Evolutionary conservation across 2,888 invertebrate genomes (phyloP).

Genomic region (Physocephala rufipes): DNA sequence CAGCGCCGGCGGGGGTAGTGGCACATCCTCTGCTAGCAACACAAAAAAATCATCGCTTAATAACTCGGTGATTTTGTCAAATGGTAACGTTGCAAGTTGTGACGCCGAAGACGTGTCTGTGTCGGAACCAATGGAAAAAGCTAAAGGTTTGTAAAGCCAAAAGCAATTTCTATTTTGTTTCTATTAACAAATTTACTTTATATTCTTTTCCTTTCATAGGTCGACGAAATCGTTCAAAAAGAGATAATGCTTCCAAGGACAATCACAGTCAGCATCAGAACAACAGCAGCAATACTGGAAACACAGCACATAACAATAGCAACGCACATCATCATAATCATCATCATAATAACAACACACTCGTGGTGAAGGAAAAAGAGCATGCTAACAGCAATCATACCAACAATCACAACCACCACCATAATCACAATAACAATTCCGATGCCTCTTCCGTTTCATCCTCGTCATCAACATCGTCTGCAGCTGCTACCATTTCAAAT

Average conservation of each 20-base stretch:
- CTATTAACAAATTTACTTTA: background rate
- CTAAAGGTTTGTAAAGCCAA: slow-evolving; percentile 53
- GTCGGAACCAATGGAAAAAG: slow-evolving; percentile 59
- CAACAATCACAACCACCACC: slow-evolving; percentile 36
- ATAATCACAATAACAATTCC: slow-evolving; percentile 41
- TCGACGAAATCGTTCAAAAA: slow-evolving; percentile 64
- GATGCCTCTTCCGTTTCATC: slow-evolving; percentile 47
- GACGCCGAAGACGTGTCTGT: slow-evolving; percentile 59
- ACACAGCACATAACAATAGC: slow-evolving; percentile 45
- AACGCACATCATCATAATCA: slow-evolving; percentile 43
- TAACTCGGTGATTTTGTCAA: slow-evolving; percentile 46
- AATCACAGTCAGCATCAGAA: slow-evolving; percentile 60
- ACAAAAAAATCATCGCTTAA: slow-evolving; percentile 40
- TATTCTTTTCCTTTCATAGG: slow-evolving; percentile 47
- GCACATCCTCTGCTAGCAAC: slow-evolving; percentile 45
- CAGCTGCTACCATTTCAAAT: slow-evolving; percentile 59
- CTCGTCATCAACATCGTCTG: slow-evolving; percentile 50
- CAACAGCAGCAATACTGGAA: slow-evolving; percentile 46
- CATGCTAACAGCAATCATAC: slow-evolving; percentile 41
- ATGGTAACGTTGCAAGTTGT: slow-evolving; percentile 60
- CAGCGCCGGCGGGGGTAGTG: background rate
- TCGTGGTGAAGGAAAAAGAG: slow-evolving; percentile 8
- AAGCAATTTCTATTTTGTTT: background rate
- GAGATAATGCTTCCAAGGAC: slow-evolving; percentile 63
- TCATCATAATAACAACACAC: slow-evolving; percentile 37